phyloP scores from a whole-genome alignment of 2,888 invertebrate species.

The Cerastis rubricosa region DNA sequence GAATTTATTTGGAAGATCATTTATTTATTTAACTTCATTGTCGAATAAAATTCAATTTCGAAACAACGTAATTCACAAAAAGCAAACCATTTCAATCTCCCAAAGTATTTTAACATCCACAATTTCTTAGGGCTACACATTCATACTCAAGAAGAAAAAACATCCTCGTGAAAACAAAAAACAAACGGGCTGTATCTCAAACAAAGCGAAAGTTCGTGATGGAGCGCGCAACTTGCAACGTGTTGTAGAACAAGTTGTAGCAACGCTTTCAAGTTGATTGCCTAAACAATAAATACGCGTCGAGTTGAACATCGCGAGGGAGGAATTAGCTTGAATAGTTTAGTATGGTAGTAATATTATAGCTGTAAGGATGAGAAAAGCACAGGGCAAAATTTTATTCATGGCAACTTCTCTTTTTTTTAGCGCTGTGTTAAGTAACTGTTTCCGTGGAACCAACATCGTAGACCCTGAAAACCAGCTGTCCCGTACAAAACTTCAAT shows the following conservation, averaged over 20 bases:
- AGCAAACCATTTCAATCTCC: not conserved
- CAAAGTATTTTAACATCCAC: conserved; percentile 21
- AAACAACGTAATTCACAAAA: not conserved
- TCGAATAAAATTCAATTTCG: not conserved
- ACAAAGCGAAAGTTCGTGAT: conserved; percentile 66
- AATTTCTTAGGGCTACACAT: conserved; percentile 33
- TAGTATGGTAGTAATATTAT: not conserved
- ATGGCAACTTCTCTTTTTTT: no score
- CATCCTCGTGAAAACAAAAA: conserved; percentile 59
- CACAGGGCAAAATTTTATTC: not conserved
- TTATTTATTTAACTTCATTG: not conserved
- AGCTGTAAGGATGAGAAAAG: not conserved
- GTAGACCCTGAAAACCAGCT: not conserved
- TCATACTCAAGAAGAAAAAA: conserved; percentile 47
- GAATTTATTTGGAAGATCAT: not conserved
- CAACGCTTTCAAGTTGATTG: conserved; percentile 84
- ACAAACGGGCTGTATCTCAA: conserved; percentile 69
- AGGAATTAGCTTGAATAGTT: conserved; percentile 33
- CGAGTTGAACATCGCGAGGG: conserved; percentile 61
- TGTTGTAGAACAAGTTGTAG: conserved; percentile 56
- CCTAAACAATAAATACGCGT: conserved; percentile 82
- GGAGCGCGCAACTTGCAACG: conserved; percentile 58
- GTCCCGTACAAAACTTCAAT: not conserved
- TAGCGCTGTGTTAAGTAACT: not conserved
- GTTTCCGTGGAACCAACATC: not conserved